Percentiles rank a stretch among this genome's conserved stretches.
These are phyloP conservation scores for Oryzias dopingdopingensis DNA, from an alignment of 2,797 vertebrate species.

Conservation along the genomic window DNA sequence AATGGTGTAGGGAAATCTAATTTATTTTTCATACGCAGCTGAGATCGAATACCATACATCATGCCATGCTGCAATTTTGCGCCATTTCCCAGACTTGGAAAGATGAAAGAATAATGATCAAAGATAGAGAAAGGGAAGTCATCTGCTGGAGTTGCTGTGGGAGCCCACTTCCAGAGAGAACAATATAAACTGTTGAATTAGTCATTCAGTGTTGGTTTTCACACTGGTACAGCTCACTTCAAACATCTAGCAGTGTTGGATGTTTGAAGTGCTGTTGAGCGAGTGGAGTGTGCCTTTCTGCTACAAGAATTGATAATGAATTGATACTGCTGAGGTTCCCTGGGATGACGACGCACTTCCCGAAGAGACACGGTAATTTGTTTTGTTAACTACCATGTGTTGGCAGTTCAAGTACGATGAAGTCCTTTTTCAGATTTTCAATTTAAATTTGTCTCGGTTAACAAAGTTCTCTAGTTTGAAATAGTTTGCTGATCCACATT, in stretches of 20 bases:
- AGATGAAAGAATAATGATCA: conserved; percentile 76
- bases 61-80: conserved; percentile 64
- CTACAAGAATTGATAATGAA: not conserved
- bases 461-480: no score
- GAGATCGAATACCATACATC: conserved; percentile 74
- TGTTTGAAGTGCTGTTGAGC: conserved; percentile 9
- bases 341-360: not conserved
- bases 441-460: no score
- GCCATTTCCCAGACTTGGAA: conserved; percentile 53
- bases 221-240: conserved; percentile 29
- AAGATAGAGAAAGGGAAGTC: conserved; percentile 59
- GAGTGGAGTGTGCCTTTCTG: conserved; percentile 3
- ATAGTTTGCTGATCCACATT: no score
- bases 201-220: conserved; percentile 47
- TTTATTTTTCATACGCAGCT: conserved; percentile 76
- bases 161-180: conserved; percentile 50
- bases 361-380: no score
- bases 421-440: no score
- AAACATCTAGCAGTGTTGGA: conserved; percentile 25
- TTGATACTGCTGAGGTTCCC: conserved; percentile 2
- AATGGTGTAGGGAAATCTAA: conserved; percentile 70
- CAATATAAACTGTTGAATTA: conserved; percentile 62
- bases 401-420: no score
- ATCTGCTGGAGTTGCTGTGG: conserved; percentile 47
- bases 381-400: not conserved